Conservation (phyloP, 2,888 invertebrate species). For the Branchellion lobata region DNA sequence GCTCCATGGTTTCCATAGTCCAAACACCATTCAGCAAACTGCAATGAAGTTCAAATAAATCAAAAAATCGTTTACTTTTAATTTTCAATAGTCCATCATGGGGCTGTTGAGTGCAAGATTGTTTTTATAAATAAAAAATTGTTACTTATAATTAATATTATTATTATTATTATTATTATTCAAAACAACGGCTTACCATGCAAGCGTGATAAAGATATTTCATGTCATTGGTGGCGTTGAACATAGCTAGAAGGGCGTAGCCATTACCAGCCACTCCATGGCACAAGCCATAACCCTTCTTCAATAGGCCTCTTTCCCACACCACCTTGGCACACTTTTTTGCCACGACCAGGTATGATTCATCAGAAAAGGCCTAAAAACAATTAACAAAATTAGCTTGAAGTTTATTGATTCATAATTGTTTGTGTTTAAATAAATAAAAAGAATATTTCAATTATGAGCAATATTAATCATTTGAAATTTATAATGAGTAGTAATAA, state of each 20-base stretch:
- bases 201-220: slow-evolving; percentile 74
- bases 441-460: background rate
- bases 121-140: no score
- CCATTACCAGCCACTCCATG: slow-evolving; percentile 86
- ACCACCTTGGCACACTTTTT: slow-evolving; percentile 74
- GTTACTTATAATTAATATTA: no score
- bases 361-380: slow-evolving; percentile 47
- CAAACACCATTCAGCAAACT: slow-evolving; percentile 80
- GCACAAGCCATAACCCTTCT: slow-evolving; percentile 78
- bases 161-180: background rate
- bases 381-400: background rate
- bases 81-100: no score
- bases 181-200: slow-evolving; percentile 60
- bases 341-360: slow-evolving; percentile 69
- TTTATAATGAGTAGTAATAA: no score
- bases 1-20: slow-evolving; percentile 70
- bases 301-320: slow-evolving; percentile 78
- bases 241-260: slow-evolving; percentile 77
- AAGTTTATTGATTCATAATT: background rate
- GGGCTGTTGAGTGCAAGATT: no score
- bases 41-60: background rate
- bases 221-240: slow-evolving; percentile 74
- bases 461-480: background rate
- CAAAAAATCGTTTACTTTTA: background rate
- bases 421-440: background rate